phyloP scores from a whole-genome alignment of 2,888 invertebrate genomes.

The Sceliomorpha sp. region DNA sequence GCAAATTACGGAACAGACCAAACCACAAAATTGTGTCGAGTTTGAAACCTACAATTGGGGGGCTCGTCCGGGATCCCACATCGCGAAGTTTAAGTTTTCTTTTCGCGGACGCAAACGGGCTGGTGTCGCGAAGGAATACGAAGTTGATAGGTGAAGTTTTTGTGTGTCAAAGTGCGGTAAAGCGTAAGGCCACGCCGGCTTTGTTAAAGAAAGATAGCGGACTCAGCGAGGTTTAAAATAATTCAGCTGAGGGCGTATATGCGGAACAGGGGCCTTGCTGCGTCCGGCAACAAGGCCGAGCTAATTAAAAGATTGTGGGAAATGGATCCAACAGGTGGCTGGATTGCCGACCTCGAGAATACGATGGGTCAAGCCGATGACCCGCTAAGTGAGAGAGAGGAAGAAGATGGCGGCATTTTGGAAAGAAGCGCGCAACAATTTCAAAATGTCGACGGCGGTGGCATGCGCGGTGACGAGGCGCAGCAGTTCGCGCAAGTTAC shows the following conservation, averaged over 20 bases:
- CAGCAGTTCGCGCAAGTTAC: no score
- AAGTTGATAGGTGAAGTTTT: neutral
- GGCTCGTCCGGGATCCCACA: no score
- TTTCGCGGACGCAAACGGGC: neutral
- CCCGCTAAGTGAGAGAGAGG: neutral
- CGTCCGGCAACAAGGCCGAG: constrained; percentile 9
- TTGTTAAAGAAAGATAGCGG: constrained; percentile 11
- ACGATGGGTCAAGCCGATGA: no score
- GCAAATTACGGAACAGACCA: no score
- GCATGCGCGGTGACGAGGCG: neutral
- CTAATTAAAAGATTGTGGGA: constrained; percentile 13
- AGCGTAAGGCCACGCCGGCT: constrained; percentile 1
- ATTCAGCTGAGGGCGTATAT: neutral
- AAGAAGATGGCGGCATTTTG: neutral
- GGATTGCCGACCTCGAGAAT: constrained; percentile 2
- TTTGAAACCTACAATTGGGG: no score
- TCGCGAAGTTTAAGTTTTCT: no score
- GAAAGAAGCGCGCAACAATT: neutral
- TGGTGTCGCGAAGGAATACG: neutral
- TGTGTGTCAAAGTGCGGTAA: neutral
- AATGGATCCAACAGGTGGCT: constrained; percentile 21
- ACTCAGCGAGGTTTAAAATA: neutral
- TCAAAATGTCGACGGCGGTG: neutral
- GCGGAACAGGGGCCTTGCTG: neutral
- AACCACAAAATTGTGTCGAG: no score